phyloP scores from a whole-genome alignment of 2,113 vertebrate species.

The Myotis lucifugus region DNA sequence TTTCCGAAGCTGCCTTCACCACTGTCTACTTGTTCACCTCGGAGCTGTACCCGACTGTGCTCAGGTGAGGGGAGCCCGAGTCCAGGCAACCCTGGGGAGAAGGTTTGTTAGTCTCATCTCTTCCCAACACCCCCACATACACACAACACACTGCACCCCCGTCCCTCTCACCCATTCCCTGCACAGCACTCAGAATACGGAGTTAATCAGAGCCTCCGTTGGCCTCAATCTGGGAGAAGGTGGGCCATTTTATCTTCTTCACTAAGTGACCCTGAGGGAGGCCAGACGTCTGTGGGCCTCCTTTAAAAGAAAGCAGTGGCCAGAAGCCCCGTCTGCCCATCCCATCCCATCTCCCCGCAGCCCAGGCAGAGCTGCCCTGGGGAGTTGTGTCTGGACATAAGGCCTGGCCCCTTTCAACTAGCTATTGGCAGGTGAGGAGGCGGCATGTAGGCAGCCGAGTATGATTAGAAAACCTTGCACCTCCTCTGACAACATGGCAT shows the following conservation, averaged over 20 bases:
- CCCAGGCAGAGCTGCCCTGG: background rate
- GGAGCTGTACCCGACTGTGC: slow-evolving; percentile 91
- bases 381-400: background rate
- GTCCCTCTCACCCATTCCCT: background rate
- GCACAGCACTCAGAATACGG: background rate
- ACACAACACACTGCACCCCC: background rate
- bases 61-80: slow-evolving; percentile 90
- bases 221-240: background rate
- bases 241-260: background rate
- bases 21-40: slow-evolving; percentile 88
- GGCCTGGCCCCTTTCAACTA: background rate
- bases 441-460: background rate
- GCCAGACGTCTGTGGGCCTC: background rate
- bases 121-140: too few relatives aligned
- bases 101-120: background rate
- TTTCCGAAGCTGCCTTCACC: slow-evolving; percentile 88
- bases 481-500: background rate
- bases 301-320: background rate
- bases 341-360: background rate
- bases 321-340: background rate
- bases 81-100: background rate
- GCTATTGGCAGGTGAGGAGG: background rate
- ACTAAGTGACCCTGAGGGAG: background rate
- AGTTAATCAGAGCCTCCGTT: background rate
- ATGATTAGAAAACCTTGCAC: background rate